Percentiles rank a stretch among this genome's conserved stretches.
phyloP scores from a whole-genome alignment of 2,113 vertebrate species.

The Rhabdomys dilectus region DNA sequence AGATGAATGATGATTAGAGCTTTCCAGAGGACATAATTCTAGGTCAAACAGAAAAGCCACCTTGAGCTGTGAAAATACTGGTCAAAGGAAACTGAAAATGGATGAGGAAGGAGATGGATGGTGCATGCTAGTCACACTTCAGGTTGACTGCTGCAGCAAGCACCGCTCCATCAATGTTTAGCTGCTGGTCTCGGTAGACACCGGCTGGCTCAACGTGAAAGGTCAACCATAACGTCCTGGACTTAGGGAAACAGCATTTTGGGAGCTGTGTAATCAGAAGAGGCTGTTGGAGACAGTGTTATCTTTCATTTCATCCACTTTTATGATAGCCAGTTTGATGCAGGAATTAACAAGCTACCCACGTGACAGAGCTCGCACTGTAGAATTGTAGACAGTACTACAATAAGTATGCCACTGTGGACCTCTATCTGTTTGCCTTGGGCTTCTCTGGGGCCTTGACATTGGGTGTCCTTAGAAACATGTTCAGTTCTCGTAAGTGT shows the following conservation, averaged over 20 bases:
- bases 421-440: not conserved
- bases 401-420: not conserved
- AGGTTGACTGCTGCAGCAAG: not conserved
- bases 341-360: not conserved
- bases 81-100: not conserved
- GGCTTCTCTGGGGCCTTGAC: not conserved
- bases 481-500: not conserved
- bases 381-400: no score
- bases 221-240: no score
- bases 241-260: no score
- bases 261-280: not conserved
- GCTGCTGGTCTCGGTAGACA: not conserved
- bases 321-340: not conserved
- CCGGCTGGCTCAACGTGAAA: not conserved
- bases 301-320: not conserved
- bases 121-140: not conserved
- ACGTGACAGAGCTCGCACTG: not conserved
- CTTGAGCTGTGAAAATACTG: not conserved
- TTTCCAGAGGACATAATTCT: slow-evolving; percentile 6
- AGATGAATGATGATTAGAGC: not conserved
- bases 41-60: slow-evolving; percentile 18
- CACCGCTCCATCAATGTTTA: not conserved
- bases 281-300: not conserved
- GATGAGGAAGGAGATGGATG: not conserved
- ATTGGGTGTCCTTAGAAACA: not conserved